phyloP scores from a whole-genome alignment of 1,140 invertebrate species.

The Yoshiicerus persimilis region DNA sequence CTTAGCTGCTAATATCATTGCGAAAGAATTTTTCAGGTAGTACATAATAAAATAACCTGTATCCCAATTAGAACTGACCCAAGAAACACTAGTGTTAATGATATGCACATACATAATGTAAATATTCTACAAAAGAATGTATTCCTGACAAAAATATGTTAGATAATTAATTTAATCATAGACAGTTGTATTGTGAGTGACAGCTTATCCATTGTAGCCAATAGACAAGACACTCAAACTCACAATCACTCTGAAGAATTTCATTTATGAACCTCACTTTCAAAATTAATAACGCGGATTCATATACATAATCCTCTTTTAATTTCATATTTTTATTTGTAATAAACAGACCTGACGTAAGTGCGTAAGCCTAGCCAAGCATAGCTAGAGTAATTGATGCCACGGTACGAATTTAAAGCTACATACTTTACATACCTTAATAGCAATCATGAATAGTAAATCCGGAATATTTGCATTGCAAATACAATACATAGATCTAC shows the following conservation, averaged over 20 bases:
- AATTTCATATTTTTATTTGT: not conserved
- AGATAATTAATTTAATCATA: constrained; percentile 3
- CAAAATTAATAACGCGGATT: not conserved
- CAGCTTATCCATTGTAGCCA: not conserved
- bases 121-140: not conserved
- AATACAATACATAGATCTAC: not conserved
- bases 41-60: not conserved
- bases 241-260: not conserved
- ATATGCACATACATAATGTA: not conserved
- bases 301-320: not conserved
- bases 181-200: not conserved
- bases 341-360: not conserved
- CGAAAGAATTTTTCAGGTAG: not conserved
- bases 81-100: not conserved
- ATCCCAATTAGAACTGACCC: not conserved
- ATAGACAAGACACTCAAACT: not conserved
- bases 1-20: too few species aligned
- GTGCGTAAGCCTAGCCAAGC: not conserved
- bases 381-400: not conserved
- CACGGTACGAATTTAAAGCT: not conserved
- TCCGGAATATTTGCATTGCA: not conserved
- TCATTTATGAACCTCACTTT: not conserved
- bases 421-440: not conserved
- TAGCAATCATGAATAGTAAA: not conserved
- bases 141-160: not conserved